Conservation (phyloP, 2,888 invertebrate genomes). For the Sclerodermus sp. region DNA sequence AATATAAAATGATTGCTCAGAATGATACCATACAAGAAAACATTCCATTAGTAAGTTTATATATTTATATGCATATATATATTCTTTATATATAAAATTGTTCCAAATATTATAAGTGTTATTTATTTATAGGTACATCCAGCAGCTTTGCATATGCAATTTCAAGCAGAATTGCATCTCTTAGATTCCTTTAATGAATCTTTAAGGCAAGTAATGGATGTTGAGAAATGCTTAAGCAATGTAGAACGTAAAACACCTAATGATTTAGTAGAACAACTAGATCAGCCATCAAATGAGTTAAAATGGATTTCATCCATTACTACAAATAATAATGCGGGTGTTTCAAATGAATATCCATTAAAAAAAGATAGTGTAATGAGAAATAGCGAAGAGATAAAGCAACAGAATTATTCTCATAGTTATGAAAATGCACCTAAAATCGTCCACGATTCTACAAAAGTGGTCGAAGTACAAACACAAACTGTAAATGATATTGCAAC, state of each 20-base stretch:
- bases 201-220: conserved; percentile 61
- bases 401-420: no score
- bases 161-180: conserved; percentile 65
- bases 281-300: neutral
- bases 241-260: conserved; percentile 36
- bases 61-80: neutral
- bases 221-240: conserved; percentile 58
- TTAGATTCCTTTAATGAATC: conserved; percentile 66
- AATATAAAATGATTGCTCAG: conserved; percentile 16
- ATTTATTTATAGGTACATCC: conserved; percentile 48
- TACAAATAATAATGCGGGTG: conserved; percentile 1
- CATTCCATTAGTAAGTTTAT: conserved; percentile 30
- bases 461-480: conserved; percentile 53
- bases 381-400: no score
- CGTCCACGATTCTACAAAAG: conserved; percentile 28
- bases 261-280: conserved; percentile 9
- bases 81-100: neutral
- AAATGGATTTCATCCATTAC: neutral
- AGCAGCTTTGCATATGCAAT: conserved; percentile 63
- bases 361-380: no score
- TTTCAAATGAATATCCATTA: no score
- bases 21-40: conserved; percentile 26
- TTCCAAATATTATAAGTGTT: neutral
- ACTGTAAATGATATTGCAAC: conserved; percentile 55
- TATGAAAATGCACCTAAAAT: no score